phyloP scores from a whole-genome alignment of 2,797 vertebrate genomes.

The Trachurus trachurus region DNA sequence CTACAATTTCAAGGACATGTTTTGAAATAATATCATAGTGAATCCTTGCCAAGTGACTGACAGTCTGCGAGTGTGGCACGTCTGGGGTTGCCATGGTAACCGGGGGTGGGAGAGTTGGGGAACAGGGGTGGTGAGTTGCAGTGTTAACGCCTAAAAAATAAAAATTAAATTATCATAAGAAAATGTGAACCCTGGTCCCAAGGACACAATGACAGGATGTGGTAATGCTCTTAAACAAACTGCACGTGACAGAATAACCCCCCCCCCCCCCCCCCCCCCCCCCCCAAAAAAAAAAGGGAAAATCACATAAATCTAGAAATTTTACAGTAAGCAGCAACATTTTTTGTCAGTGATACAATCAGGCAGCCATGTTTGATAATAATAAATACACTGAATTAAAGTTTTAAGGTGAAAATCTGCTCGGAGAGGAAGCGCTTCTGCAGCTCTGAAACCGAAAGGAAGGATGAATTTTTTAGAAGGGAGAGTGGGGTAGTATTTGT shows the following conservation, averaged over 20 bases:
- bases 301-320: constrained; percentile 1
- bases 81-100: constrained; percentile 66
- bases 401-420: constrained; percentile 9
- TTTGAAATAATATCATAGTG: constrained; percentile 33
- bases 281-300: neutral
- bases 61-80: constrained; percentile 50
- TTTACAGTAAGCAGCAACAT: neutral
- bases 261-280: too few species aligned
- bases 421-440: neutral
- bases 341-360: neutral
- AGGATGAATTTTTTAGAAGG: neutral
- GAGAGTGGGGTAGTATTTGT: neutral
- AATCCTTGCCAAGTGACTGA: constrained; percentile 58
- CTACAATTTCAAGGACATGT: constrained; percentile 26
- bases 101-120: too few species aligned
- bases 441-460: neutral
- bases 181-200: constrained; percentile 47
- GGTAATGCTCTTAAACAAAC: constrained; percentile 23
- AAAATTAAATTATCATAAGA: constrained; percentile 41
- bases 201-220: constrained; percentile 52
- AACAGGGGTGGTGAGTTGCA: constrained; percentile 6
- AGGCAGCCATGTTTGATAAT: neutral
- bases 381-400: neutral
- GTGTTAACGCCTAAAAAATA: constrained; percentile 28
- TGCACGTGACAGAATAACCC: neutral